A percentile compares a stretch with the other conserved stretches of the same genome.
phyloP scores from a whole-genome alignment of 2,888 invertebrate species.

The Anaspis maculata region DNA sequence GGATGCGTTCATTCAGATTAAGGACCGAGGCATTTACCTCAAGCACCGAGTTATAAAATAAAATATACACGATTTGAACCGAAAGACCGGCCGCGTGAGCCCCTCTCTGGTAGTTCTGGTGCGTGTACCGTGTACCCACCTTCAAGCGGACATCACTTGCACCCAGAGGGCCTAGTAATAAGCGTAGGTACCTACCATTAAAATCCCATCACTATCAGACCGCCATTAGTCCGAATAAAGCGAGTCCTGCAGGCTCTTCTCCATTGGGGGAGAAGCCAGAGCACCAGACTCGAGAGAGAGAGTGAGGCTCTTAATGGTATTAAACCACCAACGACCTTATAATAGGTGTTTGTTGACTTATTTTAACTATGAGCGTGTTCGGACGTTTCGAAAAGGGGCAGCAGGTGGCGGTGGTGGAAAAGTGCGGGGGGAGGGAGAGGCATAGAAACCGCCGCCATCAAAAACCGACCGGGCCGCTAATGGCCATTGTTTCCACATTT shows the following conservation, averaged over 20 bases:
- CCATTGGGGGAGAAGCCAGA: constrained; percentile 24
- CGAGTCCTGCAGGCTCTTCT: constrained; percentile 19
- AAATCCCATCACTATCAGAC: constrained; percentile 38
- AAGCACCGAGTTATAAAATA: constrained; percentile 29
- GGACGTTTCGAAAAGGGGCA: no score
- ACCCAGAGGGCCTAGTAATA: no score
- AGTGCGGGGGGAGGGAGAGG: no score
- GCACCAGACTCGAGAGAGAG: constrained; percentile 17
- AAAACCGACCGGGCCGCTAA: constrained; percentile 6
- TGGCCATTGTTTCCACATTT: constrained; percentile 7
- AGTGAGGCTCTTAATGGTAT: constrained; percentile 34
- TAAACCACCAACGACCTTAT: constrained; percentile 33
- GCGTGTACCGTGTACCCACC: no score
- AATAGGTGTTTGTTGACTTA: constrained; percentile 28
- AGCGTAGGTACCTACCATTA: constrained; percentile 37
- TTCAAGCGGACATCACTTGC: no score
- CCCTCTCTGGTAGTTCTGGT: no score
- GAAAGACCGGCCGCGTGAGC: no score
- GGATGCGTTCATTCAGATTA: constrained; percentile 25
- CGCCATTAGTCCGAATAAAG: constrained; percentile 37
- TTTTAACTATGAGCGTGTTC: constrained; percentile 12
- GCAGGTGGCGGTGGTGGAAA: no score
- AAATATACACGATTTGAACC: constrained; percentile 30
- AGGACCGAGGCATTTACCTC: constrained; percentile 24
- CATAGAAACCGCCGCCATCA: no score